Percentiles rank a stretch among this genome's conserved stretches.
phyloP scores from a whole-genome alignment of 2,888 invertebrate genomes.

The Brenthis daphne region DNA sequence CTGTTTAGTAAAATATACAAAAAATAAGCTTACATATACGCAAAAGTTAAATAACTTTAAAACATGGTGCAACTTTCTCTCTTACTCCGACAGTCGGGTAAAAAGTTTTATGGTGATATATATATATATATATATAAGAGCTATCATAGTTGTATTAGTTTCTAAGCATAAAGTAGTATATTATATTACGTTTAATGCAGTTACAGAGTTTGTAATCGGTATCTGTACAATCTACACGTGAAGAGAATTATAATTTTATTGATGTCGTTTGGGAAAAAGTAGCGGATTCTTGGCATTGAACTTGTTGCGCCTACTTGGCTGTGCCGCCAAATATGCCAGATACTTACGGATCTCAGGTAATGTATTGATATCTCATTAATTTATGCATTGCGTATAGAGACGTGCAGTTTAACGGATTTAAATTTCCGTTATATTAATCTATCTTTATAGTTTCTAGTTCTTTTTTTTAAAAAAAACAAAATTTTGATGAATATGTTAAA shows the following conservation, averaged over 20 bases:
- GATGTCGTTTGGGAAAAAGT: slow-evolving; percentile 51
- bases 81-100: too few relatives aligned
- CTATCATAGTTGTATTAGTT: not conserved
- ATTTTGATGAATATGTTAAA: too few relatives aligned
- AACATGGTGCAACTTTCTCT: too few relatives aligned
- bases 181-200: slow-evolving; percentile 18
- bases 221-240: slow-evolving; percentile 37
- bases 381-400: slow-evolving; percentile 21
- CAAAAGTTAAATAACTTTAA: too few relatives aligned
- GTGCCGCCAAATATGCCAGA: slow-evolving; percentile 62
- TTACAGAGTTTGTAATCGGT: slow-evolving; percentile 23
- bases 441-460: not conserved
- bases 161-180: slow-evolving; percentile 1
- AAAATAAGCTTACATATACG: too few relatives aligned
- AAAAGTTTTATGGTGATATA: not conserved
- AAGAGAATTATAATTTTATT: slow-evolving; percentile 51
- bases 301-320: slow-evolving; percentile 72
- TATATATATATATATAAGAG: too few relatives aligned
- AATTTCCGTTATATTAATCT: not conserved
- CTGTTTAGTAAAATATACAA: too few relatives aligned
- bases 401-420: slow-evolving; percentile 19
- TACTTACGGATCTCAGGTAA: slow-evolving; percentile 22
- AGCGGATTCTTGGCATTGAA: slow-evolving; percentile 76
- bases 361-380: slow-evolving; percentile 28
- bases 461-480: not conserved